Evolutionary conservation across 2,797 vertebrate species (phyloP).

Genomic region (Megaceryle alcyon): DNA sequence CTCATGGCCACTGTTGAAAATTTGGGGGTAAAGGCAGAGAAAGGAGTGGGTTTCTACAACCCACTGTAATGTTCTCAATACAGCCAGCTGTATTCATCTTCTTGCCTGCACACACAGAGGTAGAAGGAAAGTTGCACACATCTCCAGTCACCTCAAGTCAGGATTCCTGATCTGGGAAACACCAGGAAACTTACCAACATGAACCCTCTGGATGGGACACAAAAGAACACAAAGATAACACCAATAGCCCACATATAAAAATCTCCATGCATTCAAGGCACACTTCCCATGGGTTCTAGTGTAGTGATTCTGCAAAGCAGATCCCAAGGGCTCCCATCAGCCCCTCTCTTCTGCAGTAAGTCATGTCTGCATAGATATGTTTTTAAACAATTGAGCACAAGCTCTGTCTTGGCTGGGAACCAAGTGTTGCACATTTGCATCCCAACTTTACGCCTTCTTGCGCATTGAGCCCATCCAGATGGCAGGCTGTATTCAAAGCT

Average conservation of each 20-base stretch:
- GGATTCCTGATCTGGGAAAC: neutral
- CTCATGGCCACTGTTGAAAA: neutral
- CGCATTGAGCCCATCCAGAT: constrained; percentile 27
- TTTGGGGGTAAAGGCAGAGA: neutral
- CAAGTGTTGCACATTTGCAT: constrained; percentile 44
- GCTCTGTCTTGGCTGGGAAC: constrained; percentile 32
- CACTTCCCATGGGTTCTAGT: neutral
- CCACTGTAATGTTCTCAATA: neutral
- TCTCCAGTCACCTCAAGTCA: neutral
- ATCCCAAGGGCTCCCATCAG: neutral
- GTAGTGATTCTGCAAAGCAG: neutral
- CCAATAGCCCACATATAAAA: neutral
- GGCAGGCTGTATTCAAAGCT: constrained; percentile 28
- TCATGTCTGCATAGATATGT: neutral
- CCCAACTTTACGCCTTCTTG: constrained; percentile 53
- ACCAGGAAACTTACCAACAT: neutral
- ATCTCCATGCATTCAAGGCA: neutral
- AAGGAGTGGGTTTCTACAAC: neutral
- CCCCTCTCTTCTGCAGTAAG: neutral
- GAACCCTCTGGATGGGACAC: neutral
- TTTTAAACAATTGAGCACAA: constrained; percentile 52
- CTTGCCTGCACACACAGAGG: neutral
- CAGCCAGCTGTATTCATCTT: neutral
- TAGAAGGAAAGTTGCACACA: neutral
- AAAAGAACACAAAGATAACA: neutral